phyloP scores from a whole-genome alignment of 2,797 vertebrate species.

The Apogon talboti region DNA sequence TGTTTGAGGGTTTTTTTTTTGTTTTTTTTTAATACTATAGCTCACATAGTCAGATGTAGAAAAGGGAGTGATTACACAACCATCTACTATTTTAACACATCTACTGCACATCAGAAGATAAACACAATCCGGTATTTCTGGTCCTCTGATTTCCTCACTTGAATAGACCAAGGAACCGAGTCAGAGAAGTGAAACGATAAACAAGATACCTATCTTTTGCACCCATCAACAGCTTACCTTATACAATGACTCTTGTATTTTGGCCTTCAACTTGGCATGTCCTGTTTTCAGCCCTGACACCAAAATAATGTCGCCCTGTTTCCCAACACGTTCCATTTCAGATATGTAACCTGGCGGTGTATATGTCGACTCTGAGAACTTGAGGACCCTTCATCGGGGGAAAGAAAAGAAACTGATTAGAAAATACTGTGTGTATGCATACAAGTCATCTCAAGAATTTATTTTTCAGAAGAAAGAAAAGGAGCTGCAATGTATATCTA shows the following conservation, averaged over 20 bases:
- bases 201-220: no score
- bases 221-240: constrained; percentile 78
- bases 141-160: background rate
- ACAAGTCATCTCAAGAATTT: background rate
- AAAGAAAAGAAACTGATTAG: constrained; percentile 15
- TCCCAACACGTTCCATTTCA: constrained; percentile 95
- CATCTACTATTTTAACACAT: constrained; percentile 32
- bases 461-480: background rate
- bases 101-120: background rate
- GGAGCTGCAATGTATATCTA: background rate
- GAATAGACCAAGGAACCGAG: constrained; percentile 11
- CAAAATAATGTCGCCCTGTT: constrained; percentile 86
- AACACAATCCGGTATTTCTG: constrained; percentile 4
- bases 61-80: constrained; percentile 1
- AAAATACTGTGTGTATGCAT: background rate
- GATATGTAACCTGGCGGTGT: constrained; percentile 92
- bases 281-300: constrained; percentile 93
- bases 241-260: constrained; percentile 91
- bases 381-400: constrained; percentile 86
- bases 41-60: background rate
- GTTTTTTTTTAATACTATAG: no score
- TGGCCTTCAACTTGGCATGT: constrained; percentile 92
- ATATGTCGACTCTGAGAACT: constrained; percentile 95
- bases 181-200: background rate
- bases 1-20: no score